Conservation (phyloP, 2,888 invertebrate genomes). For the Drosophila dives region DNA sequence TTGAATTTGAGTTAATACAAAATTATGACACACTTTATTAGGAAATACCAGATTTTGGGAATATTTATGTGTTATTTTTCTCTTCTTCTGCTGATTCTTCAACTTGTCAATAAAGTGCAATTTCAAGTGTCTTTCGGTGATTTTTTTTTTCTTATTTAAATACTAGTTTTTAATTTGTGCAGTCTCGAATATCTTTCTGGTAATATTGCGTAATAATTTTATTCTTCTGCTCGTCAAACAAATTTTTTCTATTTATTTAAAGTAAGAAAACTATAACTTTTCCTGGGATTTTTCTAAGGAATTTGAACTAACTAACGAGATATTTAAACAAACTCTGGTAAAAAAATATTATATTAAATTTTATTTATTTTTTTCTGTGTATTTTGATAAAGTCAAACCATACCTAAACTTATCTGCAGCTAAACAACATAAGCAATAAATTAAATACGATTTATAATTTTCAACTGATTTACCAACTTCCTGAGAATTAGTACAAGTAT, state of each 20-base stretch:
- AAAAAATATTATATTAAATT: neutral
- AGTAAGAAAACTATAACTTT: too few relatives aligned
- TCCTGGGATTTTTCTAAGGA: neutral
- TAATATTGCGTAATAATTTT: neutral
- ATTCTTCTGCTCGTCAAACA: neutral
- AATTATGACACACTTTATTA: conserved; percentile 58
- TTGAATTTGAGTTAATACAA: conserved; percentile 60
- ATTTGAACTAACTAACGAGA: neutral
- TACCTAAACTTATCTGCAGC: neutral
- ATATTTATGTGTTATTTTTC: neutral
- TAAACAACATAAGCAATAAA: neutral
- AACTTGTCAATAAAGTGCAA: conserved; percentile 4
- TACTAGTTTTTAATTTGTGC: neutral
- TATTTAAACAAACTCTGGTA: neutral
- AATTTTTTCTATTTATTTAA: too few relatives aligned
- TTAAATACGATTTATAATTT: neutral
- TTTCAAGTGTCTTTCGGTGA: neutral
- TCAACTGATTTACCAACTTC: neutral
- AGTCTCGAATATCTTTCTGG: neutral
- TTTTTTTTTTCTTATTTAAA: neutral
- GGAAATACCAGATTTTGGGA: conserved; percentile 26
- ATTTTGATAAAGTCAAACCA: neutral
- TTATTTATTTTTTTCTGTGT: neutral
- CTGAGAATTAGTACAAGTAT: neutral
- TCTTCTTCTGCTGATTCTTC: neutral